A percentile compares a stretch with the other conserved stretches of the same genome.
phyloP scores from a whole-genome alignment of 2,797 vertebrate genomes.

The Naso thynnoides region DNA sequence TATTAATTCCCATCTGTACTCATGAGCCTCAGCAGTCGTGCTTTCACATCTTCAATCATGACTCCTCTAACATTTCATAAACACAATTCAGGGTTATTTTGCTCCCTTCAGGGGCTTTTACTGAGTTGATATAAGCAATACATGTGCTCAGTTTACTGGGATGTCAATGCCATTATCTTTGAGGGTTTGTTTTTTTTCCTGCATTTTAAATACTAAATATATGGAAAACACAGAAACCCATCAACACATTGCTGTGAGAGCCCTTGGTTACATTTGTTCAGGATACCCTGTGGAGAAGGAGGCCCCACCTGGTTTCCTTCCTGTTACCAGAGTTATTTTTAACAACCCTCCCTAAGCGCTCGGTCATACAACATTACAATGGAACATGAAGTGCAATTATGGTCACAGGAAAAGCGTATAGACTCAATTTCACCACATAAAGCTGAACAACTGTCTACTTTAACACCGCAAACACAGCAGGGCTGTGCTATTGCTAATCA shows the following conservation, averaged over 20 bases:
- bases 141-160: no score
- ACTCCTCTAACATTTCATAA: background rate
- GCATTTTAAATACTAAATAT: background rate
- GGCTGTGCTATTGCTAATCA: background rate
- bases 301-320: constrained; percentile 72
- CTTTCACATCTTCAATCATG: constrained; percentile 1
- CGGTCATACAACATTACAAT: constrained; percentile 7
- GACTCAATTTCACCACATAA: background rate
- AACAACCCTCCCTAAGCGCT: constrained; percentile 8
- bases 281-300: constrained; percentile 38
- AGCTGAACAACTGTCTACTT: background rate
- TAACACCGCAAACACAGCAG: background rate
- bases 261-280: constrained; percentile 40
- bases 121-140: background rate
- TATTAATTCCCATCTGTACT: no score
- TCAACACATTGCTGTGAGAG: background rate
- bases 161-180: background rate
- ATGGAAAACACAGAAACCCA: constrained; percentile 5
- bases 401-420: background rate
- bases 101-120: background rate
- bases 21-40: no score
- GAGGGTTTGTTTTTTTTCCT: background rate
- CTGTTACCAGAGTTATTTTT: constrained; percentile 65
- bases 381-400: background rate
- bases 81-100: background rate